A percentile compares a stretch with the other conserved stretches of the same genome.
These are phyloP conservation scores for Zaprionus davidi DNA, from an alignment of 1,140 invertebrate species.

Conservation along the genomic window DNA sequence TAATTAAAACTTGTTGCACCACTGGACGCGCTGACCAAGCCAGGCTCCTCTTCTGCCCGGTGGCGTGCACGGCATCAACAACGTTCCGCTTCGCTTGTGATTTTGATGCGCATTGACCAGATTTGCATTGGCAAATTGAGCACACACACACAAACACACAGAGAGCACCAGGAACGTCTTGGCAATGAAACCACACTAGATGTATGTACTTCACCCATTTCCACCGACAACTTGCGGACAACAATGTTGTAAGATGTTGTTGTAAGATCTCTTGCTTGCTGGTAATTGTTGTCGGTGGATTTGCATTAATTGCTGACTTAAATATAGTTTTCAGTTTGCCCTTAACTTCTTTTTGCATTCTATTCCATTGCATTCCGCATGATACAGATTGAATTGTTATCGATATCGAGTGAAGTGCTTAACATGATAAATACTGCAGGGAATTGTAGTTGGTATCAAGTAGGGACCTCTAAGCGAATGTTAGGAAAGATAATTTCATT, in stretches of 20 bases:
- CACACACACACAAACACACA: neutral
- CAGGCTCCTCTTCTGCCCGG: neutral
- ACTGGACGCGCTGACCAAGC: conserved; percentile 57
- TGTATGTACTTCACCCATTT: conserved; percentile 1
- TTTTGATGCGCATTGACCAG: conserved; percentile 72
- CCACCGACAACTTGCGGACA: conserved; percentile 16
- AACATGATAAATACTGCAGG: too few species aligned
- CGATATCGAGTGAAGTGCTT: neutral
- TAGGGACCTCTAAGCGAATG: neutral
- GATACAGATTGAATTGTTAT: neutral
- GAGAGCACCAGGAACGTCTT: conserved; percentile 26
- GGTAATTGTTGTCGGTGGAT: neutral
- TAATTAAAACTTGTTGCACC: conserved; percentile 80
- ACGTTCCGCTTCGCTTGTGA: conserved; percentile 60
- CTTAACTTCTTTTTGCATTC: neutral
- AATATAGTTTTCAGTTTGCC: neutral
- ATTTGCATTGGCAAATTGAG: conserved; percentile 68
- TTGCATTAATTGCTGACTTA: conserved; percentile 3
- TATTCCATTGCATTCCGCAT: neutral
- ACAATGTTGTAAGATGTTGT: conserved; percentile 3
- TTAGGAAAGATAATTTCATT: too few species aligned
- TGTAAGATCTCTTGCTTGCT: neutral
- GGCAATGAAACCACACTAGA: conserved; percentile 24
- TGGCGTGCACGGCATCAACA: conserved; percentile 65
- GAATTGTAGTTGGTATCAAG: neutral